A percentile compares a stretch with the other conserved stretches of the same genome.
Conservation (phyloP, 2,888 invertebrate genomes). For the Leucoma salicis region DNA sequence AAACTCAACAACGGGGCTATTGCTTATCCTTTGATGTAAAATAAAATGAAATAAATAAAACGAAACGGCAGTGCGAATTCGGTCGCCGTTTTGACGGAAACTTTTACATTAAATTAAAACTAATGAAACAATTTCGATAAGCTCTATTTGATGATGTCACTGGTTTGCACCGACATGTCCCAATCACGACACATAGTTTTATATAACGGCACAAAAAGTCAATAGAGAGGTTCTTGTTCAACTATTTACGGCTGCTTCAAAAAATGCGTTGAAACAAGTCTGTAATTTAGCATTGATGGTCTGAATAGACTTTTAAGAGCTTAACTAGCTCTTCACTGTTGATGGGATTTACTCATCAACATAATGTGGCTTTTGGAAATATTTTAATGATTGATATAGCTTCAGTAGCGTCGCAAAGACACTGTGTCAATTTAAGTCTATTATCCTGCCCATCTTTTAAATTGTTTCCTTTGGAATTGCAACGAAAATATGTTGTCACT, state of each 20-base stretch:
- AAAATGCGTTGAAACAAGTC: slow-evolving; percentile 95
- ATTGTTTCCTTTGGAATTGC: background rate
- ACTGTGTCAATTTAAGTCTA: slow-evolving; percentile 64
- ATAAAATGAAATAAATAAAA: slow-evolving; percentile 78
- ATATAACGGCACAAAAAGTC: slow-evolving; percentile 67
- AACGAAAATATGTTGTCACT: slow-evolving; percentile 5
- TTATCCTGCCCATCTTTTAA: slow-evolving; percentile 44
- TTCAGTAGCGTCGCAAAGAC: slow-evolving; percentile 14
- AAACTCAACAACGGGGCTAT: slow-evolving; percentile 59
- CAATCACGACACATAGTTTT: slow-evolving; percentile 87
- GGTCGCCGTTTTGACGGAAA: slow-evolving; percentile 74
- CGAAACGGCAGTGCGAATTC: slow-evolving; percentile 65
- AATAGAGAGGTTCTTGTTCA: slow-evolving; percentile 25
- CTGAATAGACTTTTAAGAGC: slow-evolving; percentile 60
- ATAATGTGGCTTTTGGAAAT: slow-evolving; percentile 10
- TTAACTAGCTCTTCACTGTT: slow-evolving; percentile 51
- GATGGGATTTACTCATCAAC: slow-evolving; percentile 39
- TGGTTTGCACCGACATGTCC: slow-evolving; percentile 82
- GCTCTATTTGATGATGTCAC: slow-evolving; percentile 75
- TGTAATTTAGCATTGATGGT: slow-evolving; percentile 92
- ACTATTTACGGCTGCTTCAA: slow-evolving; percentile 94
- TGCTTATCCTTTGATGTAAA: slow-evolving; percentile 79
- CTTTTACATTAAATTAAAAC: slow-evolving; percentile 51
- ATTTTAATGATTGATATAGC: slow-evolving; percentile 16
- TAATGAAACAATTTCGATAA: slow-evolving; percentile 36